phyloP scores from a whole-genome alignment of 2,797 vertebrate genomes.

The Acanthurus tractus region DNA sequence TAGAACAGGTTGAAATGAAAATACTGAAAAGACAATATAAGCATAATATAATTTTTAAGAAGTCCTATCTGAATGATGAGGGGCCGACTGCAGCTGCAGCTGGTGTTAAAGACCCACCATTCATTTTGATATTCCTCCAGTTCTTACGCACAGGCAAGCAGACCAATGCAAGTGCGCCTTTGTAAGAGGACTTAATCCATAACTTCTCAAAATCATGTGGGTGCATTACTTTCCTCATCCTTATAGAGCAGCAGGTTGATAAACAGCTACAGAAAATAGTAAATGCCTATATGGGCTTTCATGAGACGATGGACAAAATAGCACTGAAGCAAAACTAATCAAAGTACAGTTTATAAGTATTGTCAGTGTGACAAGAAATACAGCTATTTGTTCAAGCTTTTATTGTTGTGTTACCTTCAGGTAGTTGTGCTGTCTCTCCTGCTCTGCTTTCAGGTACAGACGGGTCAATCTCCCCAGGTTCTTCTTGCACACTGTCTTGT shows the following conservation, averaged over 20 bases:
- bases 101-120: slow-evolving; percentile 45
- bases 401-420: slow-evolving; percentile 88
- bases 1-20: background rate
- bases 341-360: background rate
- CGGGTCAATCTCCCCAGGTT: slow-evolving; percentile 97
- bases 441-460: slow-evolving; percentile 97
- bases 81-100: slow-evolving; percentile 54
- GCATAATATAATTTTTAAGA: background rate
- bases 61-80: slow-evolving; percentile 59
- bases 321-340: background rate
- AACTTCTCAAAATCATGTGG: background rate
- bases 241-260: background rate
- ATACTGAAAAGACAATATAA: background rate
- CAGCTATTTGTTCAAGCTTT: background rate
- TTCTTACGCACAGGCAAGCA: slow-evolving; percentile 81
- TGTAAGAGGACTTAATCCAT: slow-evolving; percentile 58
- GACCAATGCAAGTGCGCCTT: slow-evolving; percentile 79
- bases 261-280: background rate
- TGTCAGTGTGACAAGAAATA: background rate
- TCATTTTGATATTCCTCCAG: slow-evolving; percentile 71
- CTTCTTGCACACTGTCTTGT: slow-evolving; percentile 99
- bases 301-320: background rate
- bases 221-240: background rate
- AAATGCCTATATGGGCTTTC: background rate
- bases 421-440: slow-evolving; percentile 99